A percentile compares a stretch with the other conserved stretches of the same genome.
These are phyloP conservation scores for Epistrophella euchroma DNA, from an alignment of 2,888 invertebrate genomes.

Conservation along the genomic window DNA sequence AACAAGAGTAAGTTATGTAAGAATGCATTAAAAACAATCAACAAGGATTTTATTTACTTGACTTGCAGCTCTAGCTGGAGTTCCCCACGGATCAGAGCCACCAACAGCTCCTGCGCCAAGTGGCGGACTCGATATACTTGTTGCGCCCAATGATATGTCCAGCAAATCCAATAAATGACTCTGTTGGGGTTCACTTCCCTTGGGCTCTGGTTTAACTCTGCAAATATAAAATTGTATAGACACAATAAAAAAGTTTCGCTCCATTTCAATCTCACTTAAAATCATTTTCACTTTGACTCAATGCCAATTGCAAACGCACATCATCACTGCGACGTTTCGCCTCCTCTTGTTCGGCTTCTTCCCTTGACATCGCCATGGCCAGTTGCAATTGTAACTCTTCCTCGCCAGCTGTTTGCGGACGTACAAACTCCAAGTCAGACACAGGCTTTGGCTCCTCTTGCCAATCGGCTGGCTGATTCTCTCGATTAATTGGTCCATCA, in stretches of 20 bases:
- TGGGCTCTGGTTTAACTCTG: slow-evolving; percentile 77
- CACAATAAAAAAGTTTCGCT: background rate
- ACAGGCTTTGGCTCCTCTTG: slow-evolving; percentile 82
- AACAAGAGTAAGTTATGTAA: background rate
- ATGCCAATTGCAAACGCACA: slow-evolving; percentile 96
- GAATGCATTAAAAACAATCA: background rate
- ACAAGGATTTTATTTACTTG: slow-evolving; percentile 84
- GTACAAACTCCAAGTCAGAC: slow-evolving; percentile 94
- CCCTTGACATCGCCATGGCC: slow-evolving; percentile 98
- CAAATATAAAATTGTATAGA: slow-evolving; percentile 7
- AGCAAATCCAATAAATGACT: slow-evolving; percentile 93
- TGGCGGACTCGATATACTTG: slow-evolving; percentile 85
- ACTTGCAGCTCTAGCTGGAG: slow-evolving; percentile 85
- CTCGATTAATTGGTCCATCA: slow-evolving; percentile 87
- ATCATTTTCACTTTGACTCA: slow-evolving; percentile 97
- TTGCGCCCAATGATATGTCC: slow-evolving; percentile 90
- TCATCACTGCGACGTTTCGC: slow-evolving; percentile 97
- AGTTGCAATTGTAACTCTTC: slow-evolving; percentile 99
- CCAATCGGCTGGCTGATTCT: slow-evolving; percentile 83
- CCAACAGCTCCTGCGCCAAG: slow-evolving; percentile 81
- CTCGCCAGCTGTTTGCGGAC: slow-evolving; percentile 98
- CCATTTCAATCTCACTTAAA: slow-evolving; percentile 88
- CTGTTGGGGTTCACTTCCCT: slow-evolving; percentile 83
- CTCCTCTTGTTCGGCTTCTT: slow-evolving; percentile 99
- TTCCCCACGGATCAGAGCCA: slow-evolving; percentile 90